A percentile compares a stretch with the other conserved stretches of the same genome.
Evolutionary conservation across 2,888 invertebrate species (phyloP).

Genomic region (Polydrusus cervinus): DNA sequence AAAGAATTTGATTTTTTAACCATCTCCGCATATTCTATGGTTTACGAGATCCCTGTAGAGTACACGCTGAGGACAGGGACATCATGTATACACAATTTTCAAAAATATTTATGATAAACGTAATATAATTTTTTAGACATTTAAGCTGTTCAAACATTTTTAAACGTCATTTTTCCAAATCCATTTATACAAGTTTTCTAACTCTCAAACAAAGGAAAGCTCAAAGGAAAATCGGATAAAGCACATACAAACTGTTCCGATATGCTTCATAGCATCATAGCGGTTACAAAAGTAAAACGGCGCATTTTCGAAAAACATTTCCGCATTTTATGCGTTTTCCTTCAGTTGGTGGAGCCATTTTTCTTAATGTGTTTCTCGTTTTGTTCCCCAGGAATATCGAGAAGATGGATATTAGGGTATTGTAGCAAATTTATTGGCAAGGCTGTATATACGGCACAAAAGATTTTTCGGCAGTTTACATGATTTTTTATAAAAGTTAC

Average conservation of each 20-base stretch:
- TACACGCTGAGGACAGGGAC: too few species aligned
- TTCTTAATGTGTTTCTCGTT: constrained; percentile 25
- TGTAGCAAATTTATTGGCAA: neutral
- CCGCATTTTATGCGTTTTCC: constrained; percentile 31
- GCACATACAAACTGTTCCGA: constrained; percentile 19
- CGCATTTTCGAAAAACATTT: constrained; percentile 24
- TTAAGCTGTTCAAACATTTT: too few species aligned
- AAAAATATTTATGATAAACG: too few species aligned
- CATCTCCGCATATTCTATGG: too few species aligned
- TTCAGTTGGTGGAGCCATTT: constrained; percentile 22
- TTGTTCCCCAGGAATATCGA: constrained; percentile 8
- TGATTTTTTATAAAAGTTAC: too few species aligned
- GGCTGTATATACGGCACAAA: too few species aligned
- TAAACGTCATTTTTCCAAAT: constrained; percentile 10
- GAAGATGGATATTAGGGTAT: neutral
- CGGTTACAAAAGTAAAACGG: constrained; percentile 16
- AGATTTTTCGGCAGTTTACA: too few species aligned
- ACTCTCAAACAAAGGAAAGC: constrained; percentile 24
- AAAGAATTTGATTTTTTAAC: too few species aligned
- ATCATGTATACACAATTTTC: too few species aligned
- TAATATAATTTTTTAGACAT: too few species aligned
- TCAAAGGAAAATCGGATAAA: constrained; percentile 16
- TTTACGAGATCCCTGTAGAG: too few species aligned
- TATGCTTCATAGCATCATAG: constrained; percentile 25
- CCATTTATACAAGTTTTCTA: constrained; percentile 20